Percentiles rank a stretch among this genome's conserved stretches.
These are phyloP conservation scores for Egretta garzetta DNA, from an alignment of 2,113 vertebrate genomes.

Conservation along the genomic window DNA sequence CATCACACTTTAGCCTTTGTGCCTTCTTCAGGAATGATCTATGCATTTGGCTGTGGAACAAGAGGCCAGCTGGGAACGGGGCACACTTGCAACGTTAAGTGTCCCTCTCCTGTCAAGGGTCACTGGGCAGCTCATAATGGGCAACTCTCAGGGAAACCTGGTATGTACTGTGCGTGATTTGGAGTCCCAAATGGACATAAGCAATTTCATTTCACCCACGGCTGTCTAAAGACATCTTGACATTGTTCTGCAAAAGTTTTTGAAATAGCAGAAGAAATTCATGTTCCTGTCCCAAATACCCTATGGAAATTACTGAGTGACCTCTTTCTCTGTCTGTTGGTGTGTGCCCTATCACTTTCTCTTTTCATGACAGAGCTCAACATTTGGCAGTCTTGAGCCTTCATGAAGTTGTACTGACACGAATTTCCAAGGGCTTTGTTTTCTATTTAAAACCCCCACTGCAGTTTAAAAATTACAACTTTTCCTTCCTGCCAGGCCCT, in stretches of 20 bases:
- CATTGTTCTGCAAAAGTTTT: neutral
- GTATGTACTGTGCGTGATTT: slow-evolving; percentile 49
- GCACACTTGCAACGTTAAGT: slow-evolving; percentile 80
- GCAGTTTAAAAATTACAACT: neutral
- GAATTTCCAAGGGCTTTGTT: neutral
- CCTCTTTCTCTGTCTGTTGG: neutral
- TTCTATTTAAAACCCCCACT: neutral
- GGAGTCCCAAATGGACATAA: neutral
- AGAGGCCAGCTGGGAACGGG: slow-evolving; percentile 92
- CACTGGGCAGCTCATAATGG: slow-evolving; percentile 78
- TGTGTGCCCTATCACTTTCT: neutral
- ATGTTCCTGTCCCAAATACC: neutral
- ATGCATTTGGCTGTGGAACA: slow-evolving; percentile 94
- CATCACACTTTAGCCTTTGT: slow-evolving; percentile 95
- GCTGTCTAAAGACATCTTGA: neutral
- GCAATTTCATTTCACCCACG: neutral
- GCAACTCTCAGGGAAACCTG: slow-evolving; percentile 76
- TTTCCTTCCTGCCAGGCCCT: neutral
- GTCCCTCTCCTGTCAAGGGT: slow-evolving; percentile 87
- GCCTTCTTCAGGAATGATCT: slow-evolving; percentile 91
- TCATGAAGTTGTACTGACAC: neutral
- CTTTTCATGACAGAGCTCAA: neutral
- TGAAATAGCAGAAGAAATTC: neutral
- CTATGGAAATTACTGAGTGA: neutral
- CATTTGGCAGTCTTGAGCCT: neutral